Conservation (phyloP, 1,140 invertebrate species). For the Musca vetustissima region DNA sequence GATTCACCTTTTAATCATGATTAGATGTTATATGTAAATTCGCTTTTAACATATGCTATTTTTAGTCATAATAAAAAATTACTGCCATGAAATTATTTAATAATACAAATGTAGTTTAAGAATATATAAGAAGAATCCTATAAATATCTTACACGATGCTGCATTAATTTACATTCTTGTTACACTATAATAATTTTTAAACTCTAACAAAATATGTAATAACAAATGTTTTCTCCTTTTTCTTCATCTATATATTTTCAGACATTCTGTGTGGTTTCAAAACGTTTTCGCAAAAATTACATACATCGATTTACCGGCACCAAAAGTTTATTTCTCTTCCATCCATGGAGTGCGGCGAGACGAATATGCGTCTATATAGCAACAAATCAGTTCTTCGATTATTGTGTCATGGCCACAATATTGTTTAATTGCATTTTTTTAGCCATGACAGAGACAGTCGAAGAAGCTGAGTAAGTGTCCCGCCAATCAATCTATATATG, state of each 20-base stretch:
- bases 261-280: conserved; percentile 96
- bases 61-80: no score
- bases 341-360: conserved; percentile 86
- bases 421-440: conserved; percentile 96
- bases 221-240: neutral
- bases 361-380: conserved; percentile 85
- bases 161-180: no score
- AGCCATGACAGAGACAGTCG: conserved; percentile 88
- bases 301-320: conserved; percentile 94
- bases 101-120: no score
- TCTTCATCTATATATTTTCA: conserved; percentile 61
- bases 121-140: no score
- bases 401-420: conserved; percentile 94
- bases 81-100: no score
- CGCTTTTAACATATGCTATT: no score
- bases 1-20: no score
- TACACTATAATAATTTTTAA: no score
- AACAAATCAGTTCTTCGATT: conserved; percentile 94
- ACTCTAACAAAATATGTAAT: no score
- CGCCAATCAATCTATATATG: neutral
- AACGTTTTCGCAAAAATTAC: conserved; percentile 90
- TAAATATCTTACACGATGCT: no score
- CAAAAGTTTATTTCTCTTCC: conserved; percentile 86
- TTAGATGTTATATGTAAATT: no score
- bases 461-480: conserved; percentile 89